Evolutionary conservation across 1,140 invertebrate species (phyloP), one percentile per base, ranked within the genome.

Genomic region (Tribolium castaneum): DNA sequence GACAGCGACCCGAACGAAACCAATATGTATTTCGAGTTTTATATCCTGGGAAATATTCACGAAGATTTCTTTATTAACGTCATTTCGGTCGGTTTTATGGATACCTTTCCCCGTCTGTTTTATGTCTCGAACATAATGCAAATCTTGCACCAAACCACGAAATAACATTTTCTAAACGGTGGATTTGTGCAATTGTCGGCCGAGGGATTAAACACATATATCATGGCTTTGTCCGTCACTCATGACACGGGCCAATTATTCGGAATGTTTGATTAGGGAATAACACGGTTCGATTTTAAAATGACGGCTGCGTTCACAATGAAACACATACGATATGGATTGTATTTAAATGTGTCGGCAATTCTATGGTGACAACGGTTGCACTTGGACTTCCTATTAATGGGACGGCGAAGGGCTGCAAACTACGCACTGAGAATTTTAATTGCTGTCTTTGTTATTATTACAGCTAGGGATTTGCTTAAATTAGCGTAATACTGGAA

Each of bases 351-450:
- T 62, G 56, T 30, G 6, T 4, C 25, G 13, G 45, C 35, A 35
- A 66, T 66, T 22, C 30, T 9, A 30, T 25, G 59, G n/a, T 35
- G 59, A 34, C 30, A 66, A 66, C 59, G 13, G 59, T 34, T 66
- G 59, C 13, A 66, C 30, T n/a, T 66, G 34, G 22, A 6, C 25
- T 66, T 66, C 59, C 59, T 66, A 35, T 66, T 66, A 66, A 66
- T 35, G 59, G 34, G 45, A 35, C 4, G 30, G 34, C 4, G 13
- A 59, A 59, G 59, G 59, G 30, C 25, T 19, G 13, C 25, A 12
- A 66, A 66, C 10, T 66, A 35, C 59, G 59, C 22, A 66, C 59
- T 66, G 30, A 30, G 59, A 66, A 66, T 66, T 66, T 66, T 66
- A 66, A 66, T 66, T 35, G 59, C n/a, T 66, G 34, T 34, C n/a